A percentile compares a stretch with the other conserved stretches of the same genome.
Evolutionary conservation across 37 sponge, comb jelly and placozoan species (phyloP).

Genomic region (Hexactinellida sp.): DNA sequence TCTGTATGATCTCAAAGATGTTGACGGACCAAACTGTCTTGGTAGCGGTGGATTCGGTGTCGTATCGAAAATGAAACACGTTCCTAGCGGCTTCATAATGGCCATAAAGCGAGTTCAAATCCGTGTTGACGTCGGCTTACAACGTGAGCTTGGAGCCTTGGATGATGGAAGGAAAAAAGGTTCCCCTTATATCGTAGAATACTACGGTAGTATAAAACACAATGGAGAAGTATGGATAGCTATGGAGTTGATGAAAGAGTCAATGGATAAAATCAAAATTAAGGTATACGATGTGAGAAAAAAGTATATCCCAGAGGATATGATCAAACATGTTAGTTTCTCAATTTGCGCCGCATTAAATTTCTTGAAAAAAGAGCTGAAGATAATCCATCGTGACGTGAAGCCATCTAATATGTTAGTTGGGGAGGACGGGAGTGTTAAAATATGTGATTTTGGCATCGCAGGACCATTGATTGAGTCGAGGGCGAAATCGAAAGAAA

Average conservation of each 20-base stretch:
- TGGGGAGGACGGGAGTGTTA: neutral
- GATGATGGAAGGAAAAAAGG: neutral
- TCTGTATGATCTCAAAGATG: neutral
- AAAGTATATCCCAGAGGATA: neutral
- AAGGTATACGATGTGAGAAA: neutral
- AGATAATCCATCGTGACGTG: neutral
- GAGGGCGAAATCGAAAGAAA: neutral
- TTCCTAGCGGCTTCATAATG: neutral
- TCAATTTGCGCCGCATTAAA: neutral
- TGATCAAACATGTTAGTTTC: neutral
- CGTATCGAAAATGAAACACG: neutral
- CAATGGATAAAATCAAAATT: slow-evolving; percentile 8
- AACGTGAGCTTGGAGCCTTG: neutral
- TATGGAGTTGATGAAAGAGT: neutral
- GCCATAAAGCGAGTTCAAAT: neutral
- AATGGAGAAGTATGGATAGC: neutral
- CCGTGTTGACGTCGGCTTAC: neutral
- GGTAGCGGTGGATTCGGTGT: slow-evolving; percentile 6
- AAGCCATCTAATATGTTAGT: neutral
- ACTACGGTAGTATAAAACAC: neutral
- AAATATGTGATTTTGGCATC: slow-evolving; percentile 1
- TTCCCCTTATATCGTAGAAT: neutral
- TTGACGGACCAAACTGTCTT: neutral
- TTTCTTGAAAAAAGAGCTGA: neutral
- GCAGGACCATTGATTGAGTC: neutral